Conservation (phyloP, 2,113 vertebrate species). For the Syngnathus typhle region DNA sequence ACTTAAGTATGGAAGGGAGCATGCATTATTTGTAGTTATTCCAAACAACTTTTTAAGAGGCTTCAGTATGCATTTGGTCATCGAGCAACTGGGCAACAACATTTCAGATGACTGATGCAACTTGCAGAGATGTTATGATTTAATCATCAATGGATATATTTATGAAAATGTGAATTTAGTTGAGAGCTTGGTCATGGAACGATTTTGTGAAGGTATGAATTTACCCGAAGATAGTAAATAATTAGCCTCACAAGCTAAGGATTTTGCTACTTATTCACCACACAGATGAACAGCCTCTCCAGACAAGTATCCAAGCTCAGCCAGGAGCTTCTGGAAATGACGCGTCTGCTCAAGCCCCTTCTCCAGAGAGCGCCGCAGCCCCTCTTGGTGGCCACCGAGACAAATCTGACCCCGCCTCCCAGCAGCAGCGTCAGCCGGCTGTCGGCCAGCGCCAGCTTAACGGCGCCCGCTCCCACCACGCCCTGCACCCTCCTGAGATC, state of each 20-base stretch:
- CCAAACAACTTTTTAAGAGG: neutral
- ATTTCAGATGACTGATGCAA: neutral
- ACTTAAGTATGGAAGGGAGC: neutral
- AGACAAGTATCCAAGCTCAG: slow-evolving; percentile 75
- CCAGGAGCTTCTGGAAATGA: slow-evolving; percentile 75
- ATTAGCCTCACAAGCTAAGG: neutral
- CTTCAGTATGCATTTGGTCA: neutral
- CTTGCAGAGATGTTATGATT: neutral
- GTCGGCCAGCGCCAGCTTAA: slow-evolving; percentile 16
- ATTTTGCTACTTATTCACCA: slow-evolving; percentile 2
- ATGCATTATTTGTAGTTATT: neutral
- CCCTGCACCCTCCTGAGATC: slow-evolving; percentile 36
- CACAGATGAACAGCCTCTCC: slow-evolving; percentile 73
- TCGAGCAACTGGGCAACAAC: neutral
- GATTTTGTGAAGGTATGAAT: too few species aligned
- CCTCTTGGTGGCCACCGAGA: slow-evolving; percentile 44
- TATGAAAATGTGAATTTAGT: neutral
- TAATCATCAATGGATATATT: neutral
- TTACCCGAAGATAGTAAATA: neutral
- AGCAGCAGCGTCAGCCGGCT: slow-evolving; percentile 47
- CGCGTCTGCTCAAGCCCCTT: slow-evolving; percentile 70
- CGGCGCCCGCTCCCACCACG: slow-evolving; percentile 6
- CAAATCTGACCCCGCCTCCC: slow-evolving; percentile 54
- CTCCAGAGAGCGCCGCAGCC: slow-evolving; percentile 59
- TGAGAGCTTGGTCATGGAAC: too few species aligned